phyloP scores from a whole-genome alignment of 2,113 vertebrate species.

The Pollimyrus isidori region DNA sequence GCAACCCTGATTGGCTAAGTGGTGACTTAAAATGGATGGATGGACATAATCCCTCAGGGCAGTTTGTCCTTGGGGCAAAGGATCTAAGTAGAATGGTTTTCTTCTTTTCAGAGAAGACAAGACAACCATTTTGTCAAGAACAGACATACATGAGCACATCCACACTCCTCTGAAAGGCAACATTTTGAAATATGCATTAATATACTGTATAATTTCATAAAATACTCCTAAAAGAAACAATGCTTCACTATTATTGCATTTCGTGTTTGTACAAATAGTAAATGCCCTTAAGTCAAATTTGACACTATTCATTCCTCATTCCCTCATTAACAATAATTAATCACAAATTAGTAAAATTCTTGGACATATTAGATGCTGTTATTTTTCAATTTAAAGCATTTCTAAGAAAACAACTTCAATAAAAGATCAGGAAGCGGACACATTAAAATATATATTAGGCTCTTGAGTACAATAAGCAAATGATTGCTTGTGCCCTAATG shows the following conservation, averaged over 20 bases:
- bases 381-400: neutral
- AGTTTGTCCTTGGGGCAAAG: neutral
- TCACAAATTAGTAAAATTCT: neutral
- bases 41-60: constrained; percentile 2
- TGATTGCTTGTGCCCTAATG: neutral
- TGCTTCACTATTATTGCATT: neutral
- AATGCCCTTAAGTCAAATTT: neutral
- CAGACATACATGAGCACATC: neutral
- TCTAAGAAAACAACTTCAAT: neutral
- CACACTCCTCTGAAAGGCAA: neutral
- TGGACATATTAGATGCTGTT: neutral
- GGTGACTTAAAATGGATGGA: neutral
- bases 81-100: neutral
- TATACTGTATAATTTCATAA: neutral
- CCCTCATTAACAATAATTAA: neutral
- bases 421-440: neutral
- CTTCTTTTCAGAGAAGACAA: neutral
- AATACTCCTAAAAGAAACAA: neutral
- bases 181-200: neutral
- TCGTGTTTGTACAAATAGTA: neutral
- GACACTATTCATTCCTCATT: neutral
- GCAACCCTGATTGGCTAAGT: neutral
- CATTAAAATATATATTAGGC: neutral
- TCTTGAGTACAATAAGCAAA: neutral
- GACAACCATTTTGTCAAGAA: neutral